These are phyloP conservation scores for Clarias gariepinus DNA, from an alignment of 2,113 vertebrate species.

Conservation along the genomic window DNA sequence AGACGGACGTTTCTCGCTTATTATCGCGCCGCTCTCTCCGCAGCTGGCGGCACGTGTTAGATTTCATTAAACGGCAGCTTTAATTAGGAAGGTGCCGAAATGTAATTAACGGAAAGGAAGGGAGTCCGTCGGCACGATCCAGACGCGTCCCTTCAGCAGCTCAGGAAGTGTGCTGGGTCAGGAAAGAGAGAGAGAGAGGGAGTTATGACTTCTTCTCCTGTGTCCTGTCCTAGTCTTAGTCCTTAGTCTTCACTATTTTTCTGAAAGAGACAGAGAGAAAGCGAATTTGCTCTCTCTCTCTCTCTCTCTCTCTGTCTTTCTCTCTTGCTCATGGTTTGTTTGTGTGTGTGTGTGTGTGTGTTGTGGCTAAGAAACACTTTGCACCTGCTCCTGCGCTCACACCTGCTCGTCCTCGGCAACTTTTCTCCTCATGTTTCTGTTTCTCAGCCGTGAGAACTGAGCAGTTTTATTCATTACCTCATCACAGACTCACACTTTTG, in stretches of 20 bases:
- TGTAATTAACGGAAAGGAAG: conserved; percentile 80
- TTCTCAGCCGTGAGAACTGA: conserved; percentile 16
- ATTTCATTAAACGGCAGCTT: conserved; percentile 80
- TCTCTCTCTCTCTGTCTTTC: not conserved
- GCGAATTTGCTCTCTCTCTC: not conserved
- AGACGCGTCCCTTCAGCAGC: conserved; percentile 30
- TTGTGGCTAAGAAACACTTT: conserved; percentile 11
- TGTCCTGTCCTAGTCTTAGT: conserved; percentile 16
- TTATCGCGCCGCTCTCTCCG: conserved; percentile 70
- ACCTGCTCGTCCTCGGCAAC: conserved; percentile 35
- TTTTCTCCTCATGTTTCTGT: conserved; percentile 12
- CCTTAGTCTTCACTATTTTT: conserved; percentile 21
- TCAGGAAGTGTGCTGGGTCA: not conserved
- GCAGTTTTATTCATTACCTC: conserved; percentile 12
- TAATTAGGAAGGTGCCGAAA: conserved; percentile 86
- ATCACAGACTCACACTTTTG: not conserved
- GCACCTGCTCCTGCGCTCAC: conserved; percentile 20
- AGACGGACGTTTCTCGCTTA: conserved; percentile 73
- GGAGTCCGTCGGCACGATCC: conserved; percentile 30
- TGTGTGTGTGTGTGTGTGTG: not conserved
- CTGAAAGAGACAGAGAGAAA: not conserved
- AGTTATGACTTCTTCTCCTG: not conserved
- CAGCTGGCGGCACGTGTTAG: conserved; percentile 68
- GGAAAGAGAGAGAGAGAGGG: conserved; percentile 8
- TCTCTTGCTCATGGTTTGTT: not conserved